Percentiles rank a stretch among this genome's conserved stretches.
phyloP scores from a whole-genome alignment of 2,113 vertebrate genomes.

The Scartelaos histophorus region DNA sequence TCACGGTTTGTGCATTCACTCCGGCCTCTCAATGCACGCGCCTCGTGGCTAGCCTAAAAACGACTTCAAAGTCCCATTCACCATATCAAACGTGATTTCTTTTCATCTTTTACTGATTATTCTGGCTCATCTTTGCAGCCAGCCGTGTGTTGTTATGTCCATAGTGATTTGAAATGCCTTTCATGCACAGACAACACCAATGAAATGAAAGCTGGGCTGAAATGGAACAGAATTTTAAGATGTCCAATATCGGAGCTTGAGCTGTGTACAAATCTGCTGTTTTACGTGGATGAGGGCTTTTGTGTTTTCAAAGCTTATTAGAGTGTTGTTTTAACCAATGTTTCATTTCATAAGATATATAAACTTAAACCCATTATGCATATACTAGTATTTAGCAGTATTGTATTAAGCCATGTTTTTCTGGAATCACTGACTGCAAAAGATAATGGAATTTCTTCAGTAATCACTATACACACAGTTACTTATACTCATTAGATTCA shows the following conservation, averaged over 20 bases:
- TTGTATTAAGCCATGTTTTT: too few relatives aligned
- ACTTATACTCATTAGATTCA: too few relatives aligned
- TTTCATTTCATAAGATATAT: too few relatives aligned
- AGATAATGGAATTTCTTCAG: too few relatives aligned
- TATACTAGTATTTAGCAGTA: too few relatives aligned
- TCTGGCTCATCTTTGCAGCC: neutral
- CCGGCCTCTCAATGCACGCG: neutral
- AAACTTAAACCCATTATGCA: too few relatives aligned
- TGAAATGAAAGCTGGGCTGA: neutral
- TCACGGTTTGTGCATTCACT: neutral
- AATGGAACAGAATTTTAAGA: neutral
- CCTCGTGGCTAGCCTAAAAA: neutral
- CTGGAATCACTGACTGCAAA: too few relatives aligned
- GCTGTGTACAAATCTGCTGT: neutral
- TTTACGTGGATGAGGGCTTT: neutral
- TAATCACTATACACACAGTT: too few relatives aligned
- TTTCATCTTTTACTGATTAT: slow-evolving; percentile 1
- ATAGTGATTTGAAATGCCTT: slow-evolving; percentile 1
- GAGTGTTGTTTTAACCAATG: neutral
- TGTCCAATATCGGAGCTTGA: neutral
- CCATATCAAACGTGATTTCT: neutral
- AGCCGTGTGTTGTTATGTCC: neutral
- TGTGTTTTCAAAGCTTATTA: neutral
- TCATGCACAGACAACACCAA: neutral
- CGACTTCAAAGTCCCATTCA: neutral